Evolutionary conservation across 2,113 vertebrate species (phyloP).

Genomic region (Paedocypris sp.): DNA sequence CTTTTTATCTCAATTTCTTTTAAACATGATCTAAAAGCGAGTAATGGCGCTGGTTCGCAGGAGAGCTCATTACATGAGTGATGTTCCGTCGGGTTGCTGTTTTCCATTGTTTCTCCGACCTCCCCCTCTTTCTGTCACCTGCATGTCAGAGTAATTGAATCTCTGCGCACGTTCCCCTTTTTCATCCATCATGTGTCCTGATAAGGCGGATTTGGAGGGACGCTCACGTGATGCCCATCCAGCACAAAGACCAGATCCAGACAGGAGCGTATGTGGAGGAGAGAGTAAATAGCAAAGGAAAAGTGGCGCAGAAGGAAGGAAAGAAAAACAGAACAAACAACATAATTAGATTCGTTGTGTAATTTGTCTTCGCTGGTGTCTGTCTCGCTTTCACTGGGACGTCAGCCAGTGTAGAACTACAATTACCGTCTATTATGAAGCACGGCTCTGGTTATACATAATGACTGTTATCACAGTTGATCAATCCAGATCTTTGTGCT

Average conservation of each 20-base stretch:
- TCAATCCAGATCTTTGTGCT: no score
- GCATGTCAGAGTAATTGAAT: constrained; percentile 26
- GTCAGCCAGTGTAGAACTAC: no score
- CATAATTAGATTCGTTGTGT: not conserved
- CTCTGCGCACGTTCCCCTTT: constrained; percentile 24
- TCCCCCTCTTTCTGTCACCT: not conserved
- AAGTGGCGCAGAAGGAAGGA: not conserved
- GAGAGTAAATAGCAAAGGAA: not conserved
- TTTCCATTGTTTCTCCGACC: not conserved
- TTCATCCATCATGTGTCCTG: constrained; percentile 32
- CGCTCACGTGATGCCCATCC: not conserved
- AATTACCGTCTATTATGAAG: no score
- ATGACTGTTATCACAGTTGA: no score
- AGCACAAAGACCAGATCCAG: not conserved
- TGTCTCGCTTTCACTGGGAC: not conserved
- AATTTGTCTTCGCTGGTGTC: not conserved
- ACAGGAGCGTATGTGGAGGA: not conserved
- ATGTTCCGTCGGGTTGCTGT: constrained; percentile 1
- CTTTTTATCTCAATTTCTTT: constrained; percentile 28
- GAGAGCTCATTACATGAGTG: constrained; percentile 20
- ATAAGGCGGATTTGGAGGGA: constrained; percentile 18
- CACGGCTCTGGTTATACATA: no score
- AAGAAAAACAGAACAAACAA: not conserved
- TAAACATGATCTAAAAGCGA: constrained; percentile 21
- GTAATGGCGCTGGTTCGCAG: constrained; percentile 3